Conservation (phyloP, 1,140 invertebrate genomes). For the Holcopasites calliopsidis region DNA sequence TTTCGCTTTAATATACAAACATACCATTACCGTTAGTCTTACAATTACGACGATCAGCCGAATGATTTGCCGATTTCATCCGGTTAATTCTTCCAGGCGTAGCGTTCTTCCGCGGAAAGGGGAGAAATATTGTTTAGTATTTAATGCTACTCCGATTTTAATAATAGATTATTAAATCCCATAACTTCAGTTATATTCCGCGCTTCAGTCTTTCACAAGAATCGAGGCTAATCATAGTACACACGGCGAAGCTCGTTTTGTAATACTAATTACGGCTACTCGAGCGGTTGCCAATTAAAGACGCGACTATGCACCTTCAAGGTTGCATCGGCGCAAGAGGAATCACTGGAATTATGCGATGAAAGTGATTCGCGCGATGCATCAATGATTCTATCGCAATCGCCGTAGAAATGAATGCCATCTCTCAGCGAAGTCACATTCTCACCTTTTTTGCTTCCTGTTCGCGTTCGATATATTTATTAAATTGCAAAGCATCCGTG, state of each 20-base stretch:
- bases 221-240: conserved; percentile 30
- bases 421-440: background rate
- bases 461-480: conserved; percentile 1
- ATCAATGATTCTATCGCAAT: conserved; percentile 11
- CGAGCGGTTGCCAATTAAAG: conserved; percentile 40
- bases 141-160: background rate
- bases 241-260: conserved; percentile 25
- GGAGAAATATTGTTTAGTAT: background rate
- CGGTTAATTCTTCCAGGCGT: background rate
- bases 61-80: background rate
- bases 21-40: background rate
- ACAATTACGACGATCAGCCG: background rate
- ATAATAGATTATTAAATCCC: conserved; percentile 1
- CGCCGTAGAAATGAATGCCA: background rate
- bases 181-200: background rate
- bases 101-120: too few species aligned
- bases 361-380: conserved; percentile 31
- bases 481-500: conserved; percentile 1
- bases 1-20: background rate
- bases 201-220: conserved; percentile 6
- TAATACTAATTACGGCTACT: conserved; percentile 49
- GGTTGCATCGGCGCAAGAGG: conserved; percentile 41
- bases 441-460: too few species aligned
- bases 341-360: conserved; percentile 27
- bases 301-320: conserved; percentile 43